Evolutionary conservation across 2,113 vertebrate species (phyloP), one percentile per base, ranked within the genome.

Genomic region (Carettochelys insculpta): DNA sequence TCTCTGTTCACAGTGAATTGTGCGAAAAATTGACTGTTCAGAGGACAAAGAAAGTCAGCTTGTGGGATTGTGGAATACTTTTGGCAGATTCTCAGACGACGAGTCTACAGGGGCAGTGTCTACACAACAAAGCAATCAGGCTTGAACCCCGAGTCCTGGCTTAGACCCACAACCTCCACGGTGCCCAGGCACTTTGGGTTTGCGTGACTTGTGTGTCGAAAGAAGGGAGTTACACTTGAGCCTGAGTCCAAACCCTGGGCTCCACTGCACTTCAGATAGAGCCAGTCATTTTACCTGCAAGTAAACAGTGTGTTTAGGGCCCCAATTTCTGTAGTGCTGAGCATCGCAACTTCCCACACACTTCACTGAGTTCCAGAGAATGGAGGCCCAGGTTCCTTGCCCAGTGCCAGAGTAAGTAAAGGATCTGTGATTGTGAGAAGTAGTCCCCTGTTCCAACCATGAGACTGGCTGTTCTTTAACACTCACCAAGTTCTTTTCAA

Each of bases 401-500:
- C 73, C 1, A 0, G 9, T 24, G 61, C 19, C 34, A 68, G n/a
- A 68, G 2, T 38, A 7, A 68, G 61, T 68, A 34, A 31, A 31
- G 11, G 0, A 4, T 75, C 41, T 75, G 19, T 22, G n/a, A 38
- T 38, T 6, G 8, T 1, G 1, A 43, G 27, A 0, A 0, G 53
- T 52, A 58, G 71, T 25, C 53, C 27, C 25, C 0, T 25, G 34
- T 25, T 73, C 52, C 45, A 75, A 75, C 22, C 22, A 29, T 22
- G 0, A 31, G 75, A 17, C 1, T 31, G 0, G 6, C 5, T 0
- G 0, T 16, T 61, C n/a, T 22, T 22, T 0, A 16, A 3, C 12
- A 96, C 97, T 91, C 96, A 98, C 98, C 98, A 98, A 68, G 88
- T 97, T 97, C 89, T 97, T 97, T 92, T 98, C 98, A 16, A 98